Evolutionary conservation across 2,888 invertebrate genomes (phyloP), one percentile per base, ranked within the genome.

Genomic region (Drosophila neotestacea): DNA sequence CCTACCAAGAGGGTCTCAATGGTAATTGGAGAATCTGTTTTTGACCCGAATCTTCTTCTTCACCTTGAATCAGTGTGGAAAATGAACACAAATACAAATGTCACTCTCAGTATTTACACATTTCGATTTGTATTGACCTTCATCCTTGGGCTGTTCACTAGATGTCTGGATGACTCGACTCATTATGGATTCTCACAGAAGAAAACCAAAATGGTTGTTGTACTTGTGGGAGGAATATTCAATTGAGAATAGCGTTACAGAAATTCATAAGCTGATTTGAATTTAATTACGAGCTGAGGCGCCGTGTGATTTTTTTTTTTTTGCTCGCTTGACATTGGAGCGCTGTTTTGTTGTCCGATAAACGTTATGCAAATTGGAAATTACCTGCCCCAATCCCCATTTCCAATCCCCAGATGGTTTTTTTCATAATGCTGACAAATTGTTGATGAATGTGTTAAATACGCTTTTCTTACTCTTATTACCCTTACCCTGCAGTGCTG

Each of bases 381-480:
- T 56, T 56, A 44, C 55, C 65, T 56, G 51, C 34, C 61, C 52
- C 28, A 9, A 7, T 11, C 32, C n/a, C 6, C 0, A 5, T 4
- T 64, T 47, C 60, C 22, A 13, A 32, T 47, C 6, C 55, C 54
- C 47, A 42, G 44, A 32, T 55, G 22, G 60, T 66, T 70, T 62
- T 22, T 22, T 70, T 63, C 59, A 78, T 67, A 81, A 61, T 70
- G 81, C 80, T 86, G 88, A 88, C 84, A 83, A 86, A 88, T 88
- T 85, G 84, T 80, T 86, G 88, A 85, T 86, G 73, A 83, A 83
- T 80, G 70, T 81, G 88, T 77, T 74, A 70, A 83, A 85, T 83
- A 77, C 80, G 66, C 46, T 47, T 56, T 38, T 46, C 28, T 27
- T 44, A 32, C 42, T 39, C 30, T 10, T n/a, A 10, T 16, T 54